Evolutionary conservation across 2,888 invertebrate species (phyloP).

Genomic region (Eugnorisma glareosa): DNA sequence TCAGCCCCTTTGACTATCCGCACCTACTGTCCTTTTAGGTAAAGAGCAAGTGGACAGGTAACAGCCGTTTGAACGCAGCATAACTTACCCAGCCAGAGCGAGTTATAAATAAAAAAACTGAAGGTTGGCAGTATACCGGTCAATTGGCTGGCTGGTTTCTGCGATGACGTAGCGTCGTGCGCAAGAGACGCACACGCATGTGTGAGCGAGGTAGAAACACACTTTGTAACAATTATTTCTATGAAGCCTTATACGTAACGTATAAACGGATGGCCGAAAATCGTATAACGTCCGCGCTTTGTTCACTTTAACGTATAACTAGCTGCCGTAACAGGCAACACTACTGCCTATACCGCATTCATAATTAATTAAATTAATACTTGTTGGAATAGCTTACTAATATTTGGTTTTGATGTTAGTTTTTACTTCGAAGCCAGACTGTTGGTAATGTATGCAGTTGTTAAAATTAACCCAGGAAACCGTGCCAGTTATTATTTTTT

Average conservation of each 20-base stretch:
- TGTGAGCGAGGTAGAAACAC: conserved; percentile 72
- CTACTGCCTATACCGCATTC: conserved; percentile 72
- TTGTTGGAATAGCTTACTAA: conserved; percentile 14
- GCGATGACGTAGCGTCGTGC: conserved; percentile 86
- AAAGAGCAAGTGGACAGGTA: conserved; percentile 40
- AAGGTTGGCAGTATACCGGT: conserved; percentile 90
- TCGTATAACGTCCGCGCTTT: conserved; percentile 86
- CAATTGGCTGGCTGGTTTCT: conserved; percentile 90
- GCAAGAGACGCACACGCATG: conserved; percentile 75
- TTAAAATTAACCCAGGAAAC: not conserved
- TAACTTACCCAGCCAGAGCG: conserved; percentile 88
- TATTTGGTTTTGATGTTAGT: conserved; percentile 17
- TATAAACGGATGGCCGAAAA: conserved; percentile 88
- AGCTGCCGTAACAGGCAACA: conserved; percentile 77
- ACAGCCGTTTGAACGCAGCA: conserved; percentile 78
- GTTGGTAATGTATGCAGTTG: not conserved
- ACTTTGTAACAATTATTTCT: conserved; percentile 85
- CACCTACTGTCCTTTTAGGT: conserved; percentile 4
- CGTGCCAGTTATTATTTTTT: not conserved
- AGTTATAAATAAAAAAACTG: conserved; percentile 91
- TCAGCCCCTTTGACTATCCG: not conserved
- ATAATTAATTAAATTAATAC: conserved; percentile 59
- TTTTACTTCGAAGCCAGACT: conserved; percentile 7
- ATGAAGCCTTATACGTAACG: conserved; percentile 87
- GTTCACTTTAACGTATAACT: conserved; percentile 77